A percentile compares a stretch with the other conserved stretches of the same genome.
phyloP scores from a whole-genome alignment of 2,113 vertebrate genomes.

The Mormyrus iriodes region DNA sequence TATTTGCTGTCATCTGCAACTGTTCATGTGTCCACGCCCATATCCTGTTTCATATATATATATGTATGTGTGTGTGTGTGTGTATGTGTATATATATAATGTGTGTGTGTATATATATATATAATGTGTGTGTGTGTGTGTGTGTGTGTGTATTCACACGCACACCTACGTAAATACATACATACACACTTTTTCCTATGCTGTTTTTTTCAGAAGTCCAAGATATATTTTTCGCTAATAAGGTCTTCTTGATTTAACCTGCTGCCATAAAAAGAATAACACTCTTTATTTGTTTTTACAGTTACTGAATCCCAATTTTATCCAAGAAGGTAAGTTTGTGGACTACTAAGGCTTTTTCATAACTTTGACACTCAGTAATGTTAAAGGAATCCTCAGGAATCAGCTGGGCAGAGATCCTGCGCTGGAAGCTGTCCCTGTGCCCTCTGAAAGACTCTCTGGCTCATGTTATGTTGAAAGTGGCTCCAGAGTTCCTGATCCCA shows the following conservation, averaged over 20 bases:
- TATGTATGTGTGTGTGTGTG: not conserved
- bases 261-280: not conserved
- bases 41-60: not conserved
- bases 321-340: constrained; percentile 86
- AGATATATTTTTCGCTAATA: not conserved
- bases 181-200: not conserved
- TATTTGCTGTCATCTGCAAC: not conserved
- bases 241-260: constrained; percentile 26
- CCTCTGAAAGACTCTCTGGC: not conserved
- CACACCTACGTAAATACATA: not conserved
- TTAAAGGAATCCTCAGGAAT: not conserved
- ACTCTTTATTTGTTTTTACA: constrained; percentile 60
- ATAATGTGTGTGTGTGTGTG: too few relatives aligned
- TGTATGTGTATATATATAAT: too few relatives aligned
- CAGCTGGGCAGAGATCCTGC: not conserved
- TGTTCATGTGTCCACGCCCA: not conserved
- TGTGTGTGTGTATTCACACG: too few relatives aligned
- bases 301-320: constrained; percentile 99
- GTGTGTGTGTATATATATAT: too few relatives aligned
- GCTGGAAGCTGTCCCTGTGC: not conserved
- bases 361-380: not conserved
- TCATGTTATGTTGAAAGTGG: constrained; percentile 62
- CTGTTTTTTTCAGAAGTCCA: not conserved
- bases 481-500: constrained; percentile 89
- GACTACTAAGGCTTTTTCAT: not conserved